phyloP scores from a whole-genome alignment of 1,140 invertebrate genomes.

The Pogonognathellus flavescens region DNA sequence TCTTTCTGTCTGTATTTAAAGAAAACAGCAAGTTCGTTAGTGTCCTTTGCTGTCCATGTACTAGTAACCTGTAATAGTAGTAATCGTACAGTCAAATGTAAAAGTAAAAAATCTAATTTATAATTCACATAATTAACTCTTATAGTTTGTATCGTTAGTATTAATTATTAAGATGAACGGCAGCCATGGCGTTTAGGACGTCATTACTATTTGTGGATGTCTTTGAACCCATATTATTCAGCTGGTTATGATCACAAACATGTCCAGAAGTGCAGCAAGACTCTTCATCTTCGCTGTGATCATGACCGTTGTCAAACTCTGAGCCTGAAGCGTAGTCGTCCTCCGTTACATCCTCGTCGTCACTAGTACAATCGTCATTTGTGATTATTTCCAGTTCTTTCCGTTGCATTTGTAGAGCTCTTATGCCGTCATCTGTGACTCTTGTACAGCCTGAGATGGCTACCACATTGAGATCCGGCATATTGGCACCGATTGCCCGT shows the following conservation, averaged over 20 bases:
- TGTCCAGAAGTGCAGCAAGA: conserved; percentile 14
- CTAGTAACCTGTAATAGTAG: neutral
- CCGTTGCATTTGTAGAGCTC: conserved; percentile 22
- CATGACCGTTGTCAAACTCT: conserved; percentile 25
- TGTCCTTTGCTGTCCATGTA: neutral
- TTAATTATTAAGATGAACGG: conserved; percentile 43
- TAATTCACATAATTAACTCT: conserved; percentile 25
- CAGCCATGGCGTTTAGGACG: conserved; percentile 33
- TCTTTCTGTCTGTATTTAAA: neutral
- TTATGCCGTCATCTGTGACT: conserved; percentile 42
- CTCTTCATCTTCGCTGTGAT: conserved; percentile 26
- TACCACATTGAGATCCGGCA: conserved; percentile 41
- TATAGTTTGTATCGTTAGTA: conserved; percentile 18
- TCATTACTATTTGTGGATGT: conserved; percentile 24
- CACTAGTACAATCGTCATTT: conserved; percentile 50
- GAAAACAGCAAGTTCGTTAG: neutral
- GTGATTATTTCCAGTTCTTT: conserved; percentile 44
- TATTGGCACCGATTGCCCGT: conserved; percentile 32
- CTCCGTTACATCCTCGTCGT: conserved; percentile 9
- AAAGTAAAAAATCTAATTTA: conserved; percentile 46
- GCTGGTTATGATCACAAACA: conserved; percentile 33
- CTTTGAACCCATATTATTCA: conserved; percentile 29
- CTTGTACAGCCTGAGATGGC: conserved; percentile 26
- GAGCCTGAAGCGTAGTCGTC: conserved; percentile 32
- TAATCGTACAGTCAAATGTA: conserved; percentile 41